Evolutionary conservation across 2,888 invertebrate genomes (phyloP).

Genomic region (Diachrysia chrysitis): DNA sequence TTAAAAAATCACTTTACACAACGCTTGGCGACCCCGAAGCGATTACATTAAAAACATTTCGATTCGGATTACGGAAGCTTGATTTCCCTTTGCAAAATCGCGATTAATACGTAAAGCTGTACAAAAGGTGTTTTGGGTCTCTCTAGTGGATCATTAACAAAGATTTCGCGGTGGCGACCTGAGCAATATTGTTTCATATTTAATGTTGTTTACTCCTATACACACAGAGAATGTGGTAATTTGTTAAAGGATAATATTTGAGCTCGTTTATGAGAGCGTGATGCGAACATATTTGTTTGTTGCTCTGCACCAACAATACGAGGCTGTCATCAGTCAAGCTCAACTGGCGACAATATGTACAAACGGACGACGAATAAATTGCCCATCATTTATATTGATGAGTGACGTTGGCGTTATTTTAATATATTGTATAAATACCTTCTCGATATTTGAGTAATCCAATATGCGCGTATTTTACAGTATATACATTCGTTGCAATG

Average conservation of each 20-base stretch:
- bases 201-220: conserved; percentile 74
- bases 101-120: conserved; percentile 67
- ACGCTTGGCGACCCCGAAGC: conserved; percentile 28
- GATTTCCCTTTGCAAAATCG: conserved; percentile 66
- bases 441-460: conserved; percentile 9
- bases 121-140: conserved; percentile 60
- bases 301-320: conserved; percentile 76
- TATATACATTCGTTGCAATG: background rate
- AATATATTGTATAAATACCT: conserved; percentile 66
- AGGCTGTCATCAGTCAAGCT: conserved; percentile 84
- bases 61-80: conserved; percentile 65
- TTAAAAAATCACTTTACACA: conserved; percentile 50
- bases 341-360: conserved; percentile 81
- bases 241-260: conserved; percentile 85
- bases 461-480: background rate
- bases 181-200: conserved; percentile 68
- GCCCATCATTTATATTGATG: conserved; percentile 84
- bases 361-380: conserved; percentile 81
- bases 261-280: conserved; percentile 84
- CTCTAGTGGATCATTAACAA: conserved; percentile 66
- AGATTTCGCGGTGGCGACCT: conserved; percentile 60
- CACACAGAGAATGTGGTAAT: conserved; percentile 76
- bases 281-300: conserved; percentile 85
- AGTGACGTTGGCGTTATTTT: conserved; percentile 68
- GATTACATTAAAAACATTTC: conserved; percentile 65